phyloP scores from a whole-genome alignment of 2,113 vertebrate species.

The Hemiprocne comata region DNA sequence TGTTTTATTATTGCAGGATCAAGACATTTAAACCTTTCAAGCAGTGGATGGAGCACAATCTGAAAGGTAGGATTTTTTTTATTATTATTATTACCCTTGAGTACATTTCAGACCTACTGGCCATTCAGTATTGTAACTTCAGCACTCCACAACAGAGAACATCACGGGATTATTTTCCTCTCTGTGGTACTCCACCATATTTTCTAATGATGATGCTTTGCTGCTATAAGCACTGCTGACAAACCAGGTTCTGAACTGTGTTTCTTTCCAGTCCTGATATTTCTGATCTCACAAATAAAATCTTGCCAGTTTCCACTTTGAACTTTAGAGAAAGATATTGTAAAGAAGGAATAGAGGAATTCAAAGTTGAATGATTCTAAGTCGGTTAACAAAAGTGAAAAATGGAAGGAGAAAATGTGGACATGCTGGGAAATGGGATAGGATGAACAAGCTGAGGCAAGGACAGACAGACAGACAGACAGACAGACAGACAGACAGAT shows the following conservation, averaged over 20 bases:
- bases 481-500: no score
- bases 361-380: background rate
- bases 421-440: background rate
- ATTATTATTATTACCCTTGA: background rate
- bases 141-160: background rate
- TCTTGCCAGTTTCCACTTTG: background rate
- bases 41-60: constrained; percentile 34
- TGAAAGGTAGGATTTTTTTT: constrained; percentile 46
- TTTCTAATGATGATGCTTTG: background rate
- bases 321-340: background rate
- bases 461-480: no score
- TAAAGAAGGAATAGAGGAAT: background rate
- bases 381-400: background rate
- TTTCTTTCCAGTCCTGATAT: background rate
- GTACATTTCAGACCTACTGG: background rate
- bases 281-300: background rate
- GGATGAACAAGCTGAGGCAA: background rate
- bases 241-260: background rate
- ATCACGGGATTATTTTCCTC: background rate
- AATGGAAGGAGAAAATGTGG: background rate
- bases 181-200: background rate
- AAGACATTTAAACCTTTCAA: constrained; percentile 25
- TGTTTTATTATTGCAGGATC: constrained; percentile 60
- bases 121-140: background rate
- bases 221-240: background rate